Percentiles rank a stretch among this genome's conserved stretches.
Conservation (phyloP, 2,797 vertebrate species). For the Clarias laeviceps region DNA sequence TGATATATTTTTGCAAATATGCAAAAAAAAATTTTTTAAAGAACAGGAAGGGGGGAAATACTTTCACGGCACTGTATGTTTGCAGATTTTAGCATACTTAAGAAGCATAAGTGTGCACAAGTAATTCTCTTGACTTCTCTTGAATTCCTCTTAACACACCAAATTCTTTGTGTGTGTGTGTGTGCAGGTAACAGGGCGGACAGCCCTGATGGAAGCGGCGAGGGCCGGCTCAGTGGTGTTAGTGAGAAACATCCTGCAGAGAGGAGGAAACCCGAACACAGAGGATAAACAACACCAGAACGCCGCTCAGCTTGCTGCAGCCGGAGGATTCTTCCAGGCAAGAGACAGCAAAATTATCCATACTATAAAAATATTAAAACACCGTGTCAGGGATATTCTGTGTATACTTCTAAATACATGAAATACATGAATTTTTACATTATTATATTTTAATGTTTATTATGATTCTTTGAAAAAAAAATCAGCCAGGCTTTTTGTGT, state of each 20-base stretch:
- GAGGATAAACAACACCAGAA: conserved; percentile 75
- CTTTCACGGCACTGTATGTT: not conserved
- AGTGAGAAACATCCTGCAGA: conserved; percentile 74
- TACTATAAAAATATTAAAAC: not conserved
- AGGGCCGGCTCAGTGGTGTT: conserved; percentile 72
- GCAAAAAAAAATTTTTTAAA: too few species aligned
- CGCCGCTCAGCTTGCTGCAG: conserved; percentile 81
- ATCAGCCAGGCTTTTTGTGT: not conserved
- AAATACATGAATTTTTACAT: not conserved
- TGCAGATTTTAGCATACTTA: not conserved
- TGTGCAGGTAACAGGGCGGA: conserved; percentile 75
- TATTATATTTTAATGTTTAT: not conserved
- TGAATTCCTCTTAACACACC: not conserved
- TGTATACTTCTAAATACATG: not conserved
- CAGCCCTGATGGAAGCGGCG: conserved; percentile 79
- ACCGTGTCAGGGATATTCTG: not conserved
- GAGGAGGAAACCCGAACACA: conserved; percentile 72
- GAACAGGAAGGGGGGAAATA: too few species aligned
- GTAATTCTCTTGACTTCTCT: not conserved
- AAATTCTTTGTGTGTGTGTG: not conserved
- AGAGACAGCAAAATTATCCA: not conserved
- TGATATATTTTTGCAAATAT: too few species aligned
- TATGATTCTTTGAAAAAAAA: not conserved
- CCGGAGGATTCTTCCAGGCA: conserved; percentile 81
- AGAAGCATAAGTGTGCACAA: not conserved